phyloP scores from a whole-genome alignment of 2,113 vertebrate species.

The Helogale parvula region DNA sequence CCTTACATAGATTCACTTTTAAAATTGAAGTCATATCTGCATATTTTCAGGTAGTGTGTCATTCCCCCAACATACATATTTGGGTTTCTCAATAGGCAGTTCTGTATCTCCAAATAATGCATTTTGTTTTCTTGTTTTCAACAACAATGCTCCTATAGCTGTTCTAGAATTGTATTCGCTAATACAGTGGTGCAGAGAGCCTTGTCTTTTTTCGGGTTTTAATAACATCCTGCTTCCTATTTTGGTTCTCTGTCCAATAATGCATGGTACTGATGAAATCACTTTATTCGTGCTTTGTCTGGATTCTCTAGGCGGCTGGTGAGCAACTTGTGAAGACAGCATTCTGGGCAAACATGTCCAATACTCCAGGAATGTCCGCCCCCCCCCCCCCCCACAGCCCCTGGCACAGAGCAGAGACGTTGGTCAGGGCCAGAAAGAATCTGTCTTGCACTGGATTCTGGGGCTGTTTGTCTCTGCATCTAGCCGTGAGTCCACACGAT shows the following conservation, averaged over 20 bases:
- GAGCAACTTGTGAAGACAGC: neutral
- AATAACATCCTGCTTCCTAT: neutral
- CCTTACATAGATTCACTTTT: conserved; percentile 8
- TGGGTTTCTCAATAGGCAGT: neutral
- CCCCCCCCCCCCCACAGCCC: neutral
- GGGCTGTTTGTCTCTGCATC: neutral
- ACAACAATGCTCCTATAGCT: neutral
- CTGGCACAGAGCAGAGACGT: neutral
- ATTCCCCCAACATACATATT: neutral
- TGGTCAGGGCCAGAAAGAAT: neutral
- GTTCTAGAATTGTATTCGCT: neutral
- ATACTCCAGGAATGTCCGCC: neutral
- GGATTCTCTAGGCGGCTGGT: neutral
- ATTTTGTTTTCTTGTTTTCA: neutral
- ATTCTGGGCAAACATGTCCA: neutral
- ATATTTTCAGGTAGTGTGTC: neutral
- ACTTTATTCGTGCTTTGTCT: neutral
- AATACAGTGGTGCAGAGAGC: neutral
- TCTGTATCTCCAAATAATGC: neutral
- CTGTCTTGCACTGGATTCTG: neutral
- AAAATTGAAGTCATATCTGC: neutral
- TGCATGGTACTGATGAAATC: neutral
- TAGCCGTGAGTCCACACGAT: neutral
- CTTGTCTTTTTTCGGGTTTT: neutral
- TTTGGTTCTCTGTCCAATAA: neutral